These are phyloP conservation scores for Acleris laterana DNA, from an alignment of 2,888 invertebrate genomes.

Conservation along the genomic window DNA sequence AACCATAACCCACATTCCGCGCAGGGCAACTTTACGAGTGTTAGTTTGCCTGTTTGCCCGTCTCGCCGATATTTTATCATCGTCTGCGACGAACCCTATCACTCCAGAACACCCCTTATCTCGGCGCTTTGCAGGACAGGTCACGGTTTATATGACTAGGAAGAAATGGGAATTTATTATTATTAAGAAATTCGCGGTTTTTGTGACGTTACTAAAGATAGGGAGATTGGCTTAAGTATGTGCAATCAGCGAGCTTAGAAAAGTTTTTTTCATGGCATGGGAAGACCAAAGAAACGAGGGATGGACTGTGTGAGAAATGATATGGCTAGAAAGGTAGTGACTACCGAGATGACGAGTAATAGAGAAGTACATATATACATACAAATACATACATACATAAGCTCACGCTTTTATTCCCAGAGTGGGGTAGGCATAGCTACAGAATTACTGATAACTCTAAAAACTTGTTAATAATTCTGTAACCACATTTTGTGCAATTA, in stretches of 20 bases:
- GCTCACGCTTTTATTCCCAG: too few species aligned
- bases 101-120: slow-evolving; percentile 52
- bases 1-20: slow-evolving; percentile 51
- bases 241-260: not conserved
- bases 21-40: slow-evolving; percentile 71
- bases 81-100: slow-evolving; percentile 50
- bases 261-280: not conserved
- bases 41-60: slow-evolving; percentile 66
- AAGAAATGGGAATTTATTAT: slow-evolving; percentile 37
- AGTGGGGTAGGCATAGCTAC: too few species aligned
- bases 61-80: slow-evolving; percentile 72
- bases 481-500: too few species aligned
- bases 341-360: too few species aligned
- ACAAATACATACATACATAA: too few species aligned
- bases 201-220: slow-evolving; percentile 40
- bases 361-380: too few species aligned
- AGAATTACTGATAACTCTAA: too few species aligned
- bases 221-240: slow-evolving; percentile 3
- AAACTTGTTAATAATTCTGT: too few species aligned
- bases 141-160: slow-evolving; percentile 48
- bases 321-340: too few species aligned
- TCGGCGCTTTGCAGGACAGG: slow-evolving; percentile 45
- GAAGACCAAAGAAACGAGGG: too few species aligned
- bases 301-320: too few species aligned
- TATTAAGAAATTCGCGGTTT: slow-evolving; percentile 36